phyloP scores from a whole-genome alignment of 2,888 invertebrate genomes.

The Encarsia formosa region DNA sequence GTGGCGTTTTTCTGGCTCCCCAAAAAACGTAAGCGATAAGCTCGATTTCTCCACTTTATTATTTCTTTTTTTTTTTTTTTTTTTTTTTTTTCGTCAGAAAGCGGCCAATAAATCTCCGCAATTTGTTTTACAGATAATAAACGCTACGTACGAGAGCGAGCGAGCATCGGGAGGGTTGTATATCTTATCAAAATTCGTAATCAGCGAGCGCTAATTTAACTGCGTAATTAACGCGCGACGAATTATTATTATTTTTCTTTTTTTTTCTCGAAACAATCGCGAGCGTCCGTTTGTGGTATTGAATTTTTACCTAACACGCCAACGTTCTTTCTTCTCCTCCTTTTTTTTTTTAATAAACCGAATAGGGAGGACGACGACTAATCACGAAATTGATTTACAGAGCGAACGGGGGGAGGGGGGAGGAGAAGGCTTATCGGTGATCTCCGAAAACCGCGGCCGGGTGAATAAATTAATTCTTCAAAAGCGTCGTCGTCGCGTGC shows the following conservation, averaged over 20 bases:
- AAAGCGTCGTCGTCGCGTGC: too few relatives aligned
- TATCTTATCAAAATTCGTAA: constrained; percentile 8
- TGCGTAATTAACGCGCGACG: background rate
- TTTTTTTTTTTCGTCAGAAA: background rate
- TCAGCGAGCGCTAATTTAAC: constrained; percentile 1
- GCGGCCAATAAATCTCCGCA: constrained; percentile 3
- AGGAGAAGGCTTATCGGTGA: too few relatives aligned
- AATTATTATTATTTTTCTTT: too few relatives aligned
- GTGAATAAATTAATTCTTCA: constrained; percentile 29
- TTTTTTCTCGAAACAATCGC: too few relatives aligned
- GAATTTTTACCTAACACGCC: too few relatives aligned
- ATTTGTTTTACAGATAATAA: background rate
- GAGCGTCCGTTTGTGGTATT: too few relatives aligned
- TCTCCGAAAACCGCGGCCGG: constrained; percentile 20
- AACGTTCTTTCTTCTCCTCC: background rate
- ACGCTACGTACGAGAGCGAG: background rate
- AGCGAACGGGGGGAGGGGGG: background rate
- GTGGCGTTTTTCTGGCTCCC: constrained; percentile 35
- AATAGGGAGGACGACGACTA: constrained; percentile 17
- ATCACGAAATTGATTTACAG: constrained; percentile 28
- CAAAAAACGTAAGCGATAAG: background rate
- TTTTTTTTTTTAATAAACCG: constrained; percentile 18
- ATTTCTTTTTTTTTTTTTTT: constrained; percentile 1
- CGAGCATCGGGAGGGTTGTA: background rate
- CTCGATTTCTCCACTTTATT: background rate